These are phyloP conservation scores for Apodemus agrarius DNA, from an alignment of 2,797 vertebrate species.

Conservation along the genomic window DNA sequence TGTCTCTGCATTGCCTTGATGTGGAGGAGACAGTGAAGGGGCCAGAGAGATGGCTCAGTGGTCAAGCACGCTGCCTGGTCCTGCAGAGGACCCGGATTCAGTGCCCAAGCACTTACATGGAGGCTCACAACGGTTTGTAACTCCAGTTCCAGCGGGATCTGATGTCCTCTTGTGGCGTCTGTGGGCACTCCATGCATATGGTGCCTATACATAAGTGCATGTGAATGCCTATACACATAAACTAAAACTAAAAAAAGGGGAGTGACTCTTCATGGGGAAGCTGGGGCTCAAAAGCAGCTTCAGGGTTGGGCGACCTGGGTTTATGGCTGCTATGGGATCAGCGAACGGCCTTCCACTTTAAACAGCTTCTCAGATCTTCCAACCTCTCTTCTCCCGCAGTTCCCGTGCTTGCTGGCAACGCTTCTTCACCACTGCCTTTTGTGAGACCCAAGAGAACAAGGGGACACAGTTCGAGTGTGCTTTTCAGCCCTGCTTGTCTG, in stretches of 20 bases:
- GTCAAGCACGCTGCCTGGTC: neutral
- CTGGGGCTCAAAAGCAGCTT: accelerated
- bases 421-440: accelerated
- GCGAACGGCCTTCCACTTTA: neutral
- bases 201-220: neutral
- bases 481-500: neutral
- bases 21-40: neutral
- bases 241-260: neutral
- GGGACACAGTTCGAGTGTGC: neutral
- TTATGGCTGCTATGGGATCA: accelerated
- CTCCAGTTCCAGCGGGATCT: neutral
- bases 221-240: neutral
- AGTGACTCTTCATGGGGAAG: accelerated
- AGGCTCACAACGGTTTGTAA: neutral
- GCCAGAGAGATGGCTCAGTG: neutral
- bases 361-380: neutral
- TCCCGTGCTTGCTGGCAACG: neutral
- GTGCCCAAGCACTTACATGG: too few relatives aligned
- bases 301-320: too few relatives aligned
- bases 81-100: neutral
- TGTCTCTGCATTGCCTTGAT: accelerated
- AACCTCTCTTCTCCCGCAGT: accelerated
- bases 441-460: neutral
- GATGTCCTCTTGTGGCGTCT: neutral
- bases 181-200: neutral